Evolutionary conservation across 1,140 invertebrate species (phyloP), one percentile per base, ranked within the genome.

Genomic region (Hylaeus volcanicus): DNA sequence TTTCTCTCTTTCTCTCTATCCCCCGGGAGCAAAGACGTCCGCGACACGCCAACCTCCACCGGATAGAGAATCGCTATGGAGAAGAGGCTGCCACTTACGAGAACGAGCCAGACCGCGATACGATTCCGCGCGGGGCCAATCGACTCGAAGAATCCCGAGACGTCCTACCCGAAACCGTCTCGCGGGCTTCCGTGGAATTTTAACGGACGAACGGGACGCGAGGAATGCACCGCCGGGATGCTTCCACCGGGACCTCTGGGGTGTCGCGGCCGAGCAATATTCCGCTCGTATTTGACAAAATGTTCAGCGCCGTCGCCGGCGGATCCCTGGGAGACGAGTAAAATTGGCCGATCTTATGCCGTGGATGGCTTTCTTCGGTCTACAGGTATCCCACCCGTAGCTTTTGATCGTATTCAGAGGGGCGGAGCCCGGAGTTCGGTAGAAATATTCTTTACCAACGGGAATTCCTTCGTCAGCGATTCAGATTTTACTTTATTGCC

Each of bases 171-270:
- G 14, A 37, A 58, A 48, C 26, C 26, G 68, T 79, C 69, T 68
- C 79, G 48, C 51, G 60, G 51, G 68, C 55, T 41, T n/a, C 26
- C 9, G 61, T 72, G 71, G 76, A 71, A 69, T 77, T 79, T 79
- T 63, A 12, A 71, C 39, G 39, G 45, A 56, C 53, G 53, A 41
- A 37, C 65, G 53, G 60, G 11, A 14, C 53, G 61, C 53, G 75
- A 60, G 78, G 65, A 48, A 48, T 9, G 60, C 53, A 48, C 56
- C 51, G 51, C 8, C 5, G 1, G 51, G 39, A 41, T 56, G 11
- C 51, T n/a, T 0, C 53, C 12, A 0, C 4, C 14, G 55, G 15
- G 15, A 56, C 55, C 14, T 15, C 55, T 12, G 51, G 55, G 8
- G 6, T 51, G 51, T 64, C 72, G 60, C 15, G 45, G 14, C 11